These are phyloP conservation scores for Phymanthus crucifer DNA, from an alignment of 92 coral and sea anemone genomes.

Conservation along the genomic window DNA sequence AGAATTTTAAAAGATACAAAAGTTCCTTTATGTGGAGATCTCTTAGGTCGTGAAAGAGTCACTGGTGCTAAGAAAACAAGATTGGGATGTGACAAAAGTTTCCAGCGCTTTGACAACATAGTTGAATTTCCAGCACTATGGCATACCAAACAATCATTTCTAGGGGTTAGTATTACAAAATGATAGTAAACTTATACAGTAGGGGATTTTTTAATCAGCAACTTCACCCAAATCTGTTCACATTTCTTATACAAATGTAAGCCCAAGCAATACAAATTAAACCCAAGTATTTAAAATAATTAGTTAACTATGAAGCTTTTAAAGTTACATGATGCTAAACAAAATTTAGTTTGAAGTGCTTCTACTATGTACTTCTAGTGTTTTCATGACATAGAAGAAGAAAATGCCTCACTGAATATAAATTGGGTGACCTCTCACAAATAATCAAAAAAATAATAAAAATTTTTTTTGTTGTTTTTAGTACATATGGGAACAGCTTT, in stretches of 20 bases:
- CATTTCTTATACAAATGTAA: no score
- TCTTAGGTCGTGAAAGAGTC: slow-evolving; percentile 59
- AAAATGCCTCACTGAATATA: no score
- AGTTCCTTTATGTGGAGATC: slow-evolving; percentile 61
- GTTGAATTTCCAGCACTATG: slow-evolving; percentile 58
- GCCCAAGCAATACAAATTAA: no score
- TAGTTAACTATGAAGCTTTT: not conserved
- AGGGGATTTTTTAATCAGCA: not conserved
- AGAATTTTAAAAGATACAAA: slow-evolving; percentile 27
- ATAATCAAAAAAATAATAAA: no score
- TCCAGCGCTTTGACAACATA: slow-evolving; percentile 48
- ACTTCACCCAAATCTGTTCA: no score
- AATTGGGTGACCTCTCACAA: no score
- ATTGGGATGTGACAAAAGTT: slow-evolving; percentile 53
- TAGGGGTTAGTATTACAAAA: slow-evolving; percentile 29
- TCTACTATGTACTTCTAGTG: no score
- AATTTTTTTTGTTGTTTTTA: not conserved
- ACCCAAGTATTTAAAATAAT: not conserved
- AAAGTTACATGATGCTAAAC: no score
- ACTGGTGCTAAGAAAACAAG: slow-evolving; percentile 64
- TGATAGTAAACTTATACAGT: no score
- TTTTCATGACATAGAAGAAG: no score
- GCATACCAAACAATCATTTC: slow-evolving; percentile 64
- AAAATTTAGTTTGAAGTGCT: no score
- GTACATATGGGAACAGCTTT: slow-evolving; percentile 67